Percentiles rank a stretch among this genome's conserved stretches.
Evolutionary conservation across 2,888 invertebrate genomes (phyloP).

Genomic region (Brachypalpus laphriformis): DNA sequence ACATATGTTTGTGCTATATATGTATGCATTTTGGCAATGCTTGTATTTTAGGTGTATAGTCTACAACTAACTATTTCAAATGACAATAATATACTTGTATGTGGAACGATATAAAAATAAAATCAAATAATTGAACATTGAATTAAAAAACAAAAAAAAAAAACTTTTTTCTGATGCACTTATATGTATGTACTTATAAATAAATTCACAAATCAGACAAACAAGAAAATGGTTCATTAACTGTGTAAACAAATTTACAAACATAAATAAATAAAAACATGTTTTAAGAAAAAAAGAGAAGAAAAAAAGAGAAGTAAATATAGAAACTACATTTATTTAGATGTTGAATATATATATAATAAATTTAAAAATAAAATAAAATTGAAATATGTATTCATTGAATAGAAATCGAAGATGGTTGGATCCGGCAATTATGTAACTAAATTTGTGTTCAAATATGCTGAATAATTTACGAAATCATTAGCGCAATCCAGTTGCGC

Average conservation of each 20-base stretch:
- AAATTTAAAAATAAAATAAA: background rate
- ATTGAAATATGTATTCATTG: background rate
- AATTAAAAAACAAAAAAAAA: background rate
- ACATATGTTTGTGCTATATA: conserved; percentile 3
- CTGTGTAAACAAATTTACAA: conserved; percentile 59
- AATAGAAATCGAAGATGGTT: too few species aligned
- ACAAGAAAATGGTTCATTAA: conserved; percentile 17
- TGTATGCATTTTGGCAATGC: conserved; percentile 23
- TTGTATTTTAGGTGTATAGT: conserved; percentile 32
- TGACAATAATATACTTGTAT: conserved; percentile 79
- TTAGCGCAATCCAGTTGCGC: too few species aligned
- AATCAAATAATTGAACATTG: conserved; percentile 12
- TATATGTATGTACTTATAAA: conserved; percentile 42
- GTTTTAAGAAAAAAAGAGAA: conserved; percentile 32
- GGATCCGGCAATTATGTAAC: too few species aligned
- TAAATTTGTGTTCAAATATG: too few species aligned
- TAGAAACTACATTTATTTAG: conserved; percentile 57
- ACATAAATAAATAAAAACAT: conserved; percentile 19
- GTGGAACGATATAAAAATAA: conserved; percentile 37
- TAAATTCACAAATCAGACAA: conserved; percentile 12
- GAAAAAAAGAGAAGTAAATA: conserved; percentile 4
- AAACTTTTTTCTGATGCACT: conserved; percentile 40
- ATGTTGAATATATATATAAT: conserved; percentile 60
- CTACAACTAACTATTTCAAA: conserved; percentile 79
- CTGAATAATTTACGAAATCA: too few species aligned